Conservation (phyloP, 1,140 invertebrate genomes). For the Eupristina koningsbergeri region DNA sequence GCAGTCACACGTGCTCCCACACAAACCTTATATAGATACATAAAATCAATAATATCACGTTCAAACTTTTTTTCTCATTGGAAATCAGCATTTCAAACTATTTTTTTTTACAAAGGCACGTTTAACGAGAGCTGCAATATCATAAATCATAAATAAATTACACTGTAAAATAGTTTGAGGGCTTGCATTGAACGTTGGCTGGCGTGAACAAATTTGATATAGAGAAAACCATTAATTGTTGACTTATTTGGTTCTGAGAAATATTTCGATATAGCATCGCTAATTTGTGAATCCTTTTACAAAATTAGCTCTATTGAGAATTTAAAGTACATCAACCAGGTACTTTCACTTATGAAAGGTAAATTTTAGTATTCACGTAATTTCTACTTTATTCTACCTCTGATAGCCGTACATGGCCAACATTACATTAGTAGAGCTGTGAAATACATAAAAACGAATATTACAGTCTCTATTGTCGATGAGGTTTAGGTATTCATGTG, state of each 20-base stretch:
- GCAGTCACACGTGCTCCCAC: slow-evolving; percentile 12
- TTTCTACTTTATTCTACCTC: neutral
- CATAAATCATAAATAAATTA: neutral
- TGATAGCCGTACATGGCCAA: neutral
- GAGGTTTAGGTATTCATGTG: too few species aligned
- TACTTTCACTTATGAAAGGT: neutral
- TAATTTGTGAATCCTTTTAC: neutral
- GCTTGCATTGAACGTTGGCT: neutral
- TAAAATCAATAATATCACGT: slow-evolving; percentile 11
- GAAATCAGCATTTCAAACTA: neutral
- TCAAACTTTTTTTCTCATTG: neutral
- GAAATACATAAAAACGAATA: neutral
- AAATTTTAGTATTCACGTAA: neutral
- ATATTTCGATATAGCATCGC: neutral
- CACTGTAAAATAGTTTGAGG: neutral
- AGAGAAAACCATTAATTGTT: neutral
- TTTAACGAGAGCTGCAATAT: neutral
- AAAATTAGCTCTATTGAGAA: neutral
- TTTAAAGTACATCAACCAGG: neutral
- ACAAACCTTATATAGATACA: neutral
- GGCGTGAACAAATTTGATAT: neutral
- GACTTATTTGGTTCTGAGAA: neutral
- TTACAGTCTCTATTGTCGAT: neutral
- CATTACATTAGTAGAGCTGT: neutral
- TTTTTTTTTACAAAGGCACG: neutral